Evolutionary conservation across 2,113 vertebrate species (phyloP), one percentile per base, ranked within the genome.

Genomic region (Gobiocypris rarus): DNA sequence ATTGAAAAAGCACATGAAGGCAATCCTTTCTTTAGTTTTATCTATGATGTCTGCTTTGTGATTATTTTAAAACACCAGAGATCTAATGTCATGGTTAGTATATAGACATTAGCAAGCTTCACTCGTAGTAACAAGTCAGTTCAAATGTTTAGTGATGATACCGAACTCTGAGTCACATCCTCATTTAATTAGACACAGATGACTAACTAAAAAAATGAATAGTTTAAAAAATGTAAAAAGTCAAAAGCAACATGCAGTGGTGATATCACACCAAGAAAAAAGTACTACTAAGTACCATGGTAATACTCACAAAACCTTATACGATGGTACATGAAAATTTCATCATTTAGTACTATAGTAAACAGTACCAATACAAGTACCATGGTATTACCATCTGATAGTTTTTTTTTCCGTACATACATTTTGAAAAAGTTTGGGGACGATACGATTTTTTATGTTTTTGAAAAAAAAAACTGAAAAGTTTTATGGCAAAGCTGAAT

Each of bases 21-120:
- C 70, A 85, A 78, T 74, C 61, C 74, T 78, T 24, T 52, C 31
- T 31, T 56, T 59, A 1, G 24, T 58, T 86, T 84, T 14, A 74
- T 58, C 34, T n/a, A 9, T 54, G 9, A 52, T 26, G 45, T 56
- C 14, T 83, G 15, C 38, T 19, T 31, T 38, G 5, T 22, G 9
- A 74, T 61, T 54, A 1, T 45, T 82, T 50, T 19, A n/a, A 38
- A 82, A 41, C 67, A 61, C 8, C 24, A 81, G 75, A 45, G 10
- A 69, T 22, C 17, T 69, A 17, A 69, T 38, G 10, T 63, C 24
- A 61, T 26, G 22, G 9, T 24, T 24, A 65, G 26, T 41, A 11
- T 38, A 38, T 38, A 38, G 38, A 38, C 38, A 38, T 38, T 22
- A 71, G 69, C 31, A 38, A 69, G 17, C 31, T 5, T 31, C 17